Conservation (phyloP, 2,888 invertebrate genomes). For the Hydraecia micacea region DNA sequence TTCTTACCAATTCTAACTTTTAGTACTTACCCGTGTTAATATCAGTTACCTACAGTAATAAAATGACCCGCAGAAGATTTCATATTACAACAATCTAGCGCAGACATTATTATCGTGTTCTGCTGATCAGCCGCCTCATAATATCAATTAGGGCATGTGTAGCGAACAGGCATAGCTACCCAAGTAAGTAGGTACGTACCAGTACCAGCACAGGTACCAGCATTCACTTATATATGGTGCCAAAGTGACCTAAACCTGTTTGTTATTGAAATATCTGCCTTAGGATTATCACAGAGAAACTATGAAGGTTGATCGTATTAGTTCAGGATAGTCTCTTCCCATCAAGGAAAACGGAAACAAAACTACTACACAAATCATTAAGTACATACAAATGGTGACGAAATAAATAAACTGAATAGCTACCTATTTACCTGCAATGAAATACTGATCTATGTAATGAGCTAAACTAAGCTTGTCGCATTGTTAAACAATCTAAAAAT, state of each 20-base stretch:
- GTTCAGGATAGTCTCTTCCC: slow-evolving; percentile 14
- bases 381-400: slow-evolving; percentile 41
- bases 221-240: slow-evolving; percentile 66
- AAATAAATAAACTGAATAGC: slow-evolving; percentile 20
- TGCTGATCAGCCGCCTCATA: slow-evolving; percentile 37
- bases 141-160: slow-evolving; percentile 54
- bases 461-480: background rate
- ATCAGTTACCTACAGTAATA: background rate
- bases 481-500: slow-evolving; percentile 16
- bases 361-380: slow-evolving; percentile 16
- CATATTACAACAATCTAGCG: slow-evolving; percentile 8
- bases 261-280: slow-evolving; percentile 57
- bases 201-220: too few species aligned
- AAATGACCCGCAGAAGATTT: slow-evolving; percentile 16
- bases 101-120: slow-evolving; percentile 14
- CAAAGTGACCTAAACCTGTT: slow-evolving; percentile 68
- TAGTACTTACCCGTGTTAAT: background rate
- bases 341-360: slow-evolving; percentile 47
- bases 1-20: background rate
- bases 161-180: slow-evolving; percentile 29
- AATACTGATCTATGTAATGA: background rate
- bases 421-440: slow-evolving; percentile 2
- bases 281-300: slow-evolving; percentile 34
- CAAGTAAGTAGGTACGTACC: slow-evolving; percentile 29
- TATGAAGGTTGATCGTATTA: slow-evolving; percentile 9